phyloP scores from a whole-genome alignment of 2,113 vertebrate genomes.

The Scortum barcoo region DNA sequence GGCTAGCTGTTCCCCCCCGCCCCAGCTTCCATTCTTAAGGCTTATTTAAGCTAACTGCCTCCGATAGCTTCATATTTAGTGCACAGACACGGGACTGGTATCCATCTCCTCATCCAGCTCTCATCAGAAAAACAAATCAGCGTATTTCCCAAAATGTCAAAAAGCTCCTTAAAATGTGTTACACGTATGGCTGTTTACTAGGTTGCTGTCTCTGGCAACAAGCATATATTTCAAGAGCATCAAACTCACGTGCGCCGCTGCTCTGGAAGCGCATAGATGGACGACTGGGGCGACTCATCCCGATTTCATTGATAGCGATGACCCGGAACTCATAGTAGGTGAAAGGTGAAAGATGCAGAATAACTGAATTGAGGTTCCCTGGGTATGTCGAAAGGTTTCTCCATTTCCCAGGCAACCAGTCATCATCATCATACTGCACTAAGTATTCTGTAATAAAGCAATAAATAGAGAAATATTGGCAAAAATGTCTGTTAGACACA shows the following conservation, averaged over 20 bases:
- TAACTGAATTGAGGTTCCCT: constrained; percentile 90
- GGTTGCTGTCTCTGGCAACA: not conserved
- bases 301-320: constrained; percentile 92
- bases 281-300: constrained; percentile 91
- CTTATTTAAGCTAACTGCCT: no score
- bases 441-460: constrained; percentile 86
- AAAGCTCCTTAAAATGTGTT: not conserved
- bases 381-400: constrained; percentile 92
- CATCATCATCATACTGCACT: constrained; percentile 94
- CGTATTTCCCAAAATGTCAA: not conserved
- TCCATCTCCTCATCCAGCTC: not conserved
- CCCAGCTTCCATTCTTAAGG: not conserved
- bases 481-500: not conserved
- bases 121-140: not conserved
- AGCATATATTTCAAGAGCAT: not conserved
- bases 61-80: not conserved
- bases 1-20: not conserved
- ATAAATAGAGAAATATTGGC: not conserved
- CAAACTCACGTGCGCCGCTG: constrained; percentile 91
- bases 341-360: constrained; percentile 91
- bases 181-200: not conserved
- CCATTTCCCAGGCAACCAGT: constrained; percentile 91
- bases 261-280: constrained; percentile 92
- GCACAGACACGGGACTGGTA: not conserved
- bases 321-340: constrained; percentile 96